Base-by-base conservation (phyloP, 2,113 vertebrate species). In the Macroglossus sobrinus region DNA sequence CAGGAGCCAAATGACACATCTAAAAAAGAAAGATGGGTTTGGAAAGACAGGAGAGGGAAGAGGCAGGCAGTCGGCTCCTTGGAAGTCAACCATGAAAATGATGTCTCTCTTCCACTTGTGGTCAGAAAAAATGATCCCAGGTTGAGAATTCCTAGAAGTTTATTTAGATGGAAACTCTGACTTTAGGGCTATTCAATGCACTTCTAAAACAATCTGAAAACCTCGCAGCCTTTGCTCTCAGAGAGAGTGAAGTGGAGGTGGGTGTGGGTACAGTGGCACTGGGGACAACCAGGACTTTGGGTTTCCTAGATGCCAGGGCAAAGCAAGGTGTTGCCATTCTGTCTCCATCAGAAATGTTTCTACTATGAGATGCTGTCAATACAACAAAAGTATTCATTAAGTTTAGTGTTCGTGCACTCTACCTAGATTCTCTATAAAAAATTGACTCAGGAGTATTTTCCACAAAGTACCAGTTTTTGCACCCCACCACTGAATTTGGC, bases 251-350 rank as follows among this genome's bases (percentile, higher is more conserved):
- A 57, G 24, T 50, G 19, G 19, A 2, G 6, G 12, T n/a, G 63
- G 16, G 16, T 3, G 13, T 2, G 19, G 12, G 55, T 35, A 11
- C 0, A 1, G 7, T 1, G 5, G 30, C 7, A 8, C 1, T 12
- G 3, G 1, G 26, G 47, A 35, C 10, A 38, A 50, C 64, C 47
- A 18, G 30, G 28, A 43, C 28, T 4, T 14, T 4, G 14, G 78
- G 30, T 16, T 64, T 43, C n/a, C 75, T 9, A 47, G 7, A 26
- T 53, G 53, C 16, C 14, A 30, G 47, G 30, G 10, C 24, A 69
- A 11, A 76, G 30, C 26, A 50, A 72, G n/a, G 40, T 21, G 18
- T 28, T 1, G 24, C 2, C 28, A 24, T 50, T 68, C 24, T 75
- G 38, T 78, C 12, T 69, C n/a, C 21, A 47, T n/a, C 1, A 68